These are phyloP conservation scores for Hydrozoanthus gracilis DNA, from an alignment of 92 coral and sea anemone genomes.

Conservation along the genomic window DNA sequence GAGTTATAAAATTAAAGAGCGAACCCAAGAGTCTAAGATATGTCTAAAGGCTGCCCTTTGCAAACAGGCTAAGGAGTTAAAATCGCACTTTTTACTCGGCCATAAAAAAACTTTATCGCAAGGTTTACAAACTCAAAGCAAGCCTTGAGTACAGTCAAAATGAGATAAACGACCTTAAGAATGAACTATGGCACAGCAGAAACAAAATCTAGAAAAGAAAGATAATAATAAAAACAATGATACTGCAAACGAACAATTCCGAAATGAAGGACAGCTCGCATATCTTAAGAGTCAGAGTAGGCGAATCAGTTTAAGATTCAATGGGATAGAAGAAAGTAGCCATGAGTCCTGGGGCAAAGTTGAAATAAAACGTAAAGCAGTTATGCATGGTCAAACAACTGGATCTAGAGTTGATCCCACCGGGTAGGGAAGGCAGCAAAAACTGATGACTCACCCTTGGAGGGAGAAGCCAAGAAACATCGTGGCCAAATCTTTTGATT, in stretches of 20 bases:
- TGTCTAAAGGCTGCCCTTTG: too few species aligned
- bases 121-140: neutral
- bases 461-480: neutral
- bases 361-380: neutral
- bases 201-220: neutral
- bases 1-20: too few species aligned
- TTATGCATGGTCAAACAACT: neutral
- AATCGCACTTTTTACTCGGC: too few species aligned
- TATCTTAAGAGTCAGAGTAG: slow-evolving; percentile 4
- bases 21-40: too few species aligned
- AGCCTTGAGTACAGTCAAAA: slow-evolving; percentile 3
- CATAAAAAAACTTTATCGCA: neutral
- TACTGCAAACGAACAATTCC: neutral
- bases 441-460: too few species aligned
- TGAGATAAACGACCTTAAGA: neutral
- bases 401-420: neutral
- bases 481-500: neutral
- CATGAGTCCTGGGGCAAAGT: slow-evolving; percentile 1
- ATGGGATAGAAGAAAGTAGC: neutral
- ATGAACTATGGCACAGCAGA: neutral
- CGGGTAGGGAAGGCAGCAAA: neutral
- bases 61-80: too few species aligned
- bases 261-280: neutral
- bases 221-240: neutral
- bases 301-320: neutral